A percentile compares a stretch with the other conserved stretches of the same genome.
Conservation (phyloP, 2,888 invertebrate species). For the Nipponacmea schrenckii region DNA sequence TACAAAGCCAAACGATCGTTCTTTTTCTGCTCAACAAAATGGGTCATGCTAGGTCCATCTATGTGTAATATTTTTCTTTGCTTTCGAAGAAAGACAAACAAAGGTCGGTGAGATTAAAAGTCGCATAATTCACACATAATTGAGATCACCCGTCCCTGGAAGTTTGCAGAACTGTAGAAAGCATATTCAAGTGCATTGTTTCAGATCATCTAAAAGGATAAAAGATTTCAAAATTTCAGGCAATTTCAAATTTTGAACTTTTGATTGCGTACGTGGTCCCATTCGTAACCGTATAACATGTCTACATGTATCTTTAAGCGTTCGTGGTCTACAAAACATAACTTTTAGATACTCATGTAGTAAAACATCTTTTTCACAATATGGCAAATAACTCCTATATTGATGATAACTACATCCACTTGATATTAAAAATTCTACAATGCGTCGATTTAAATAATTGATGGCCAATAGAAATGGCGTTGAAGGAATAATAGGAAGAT, state of each 20-base stretch:
- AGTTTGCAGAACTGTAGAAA: constrained; percentile 10
- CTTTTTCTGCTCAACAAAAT: too few relatives aligned
- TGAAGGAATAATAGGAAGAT: not conserved
- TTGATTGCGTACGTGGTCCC: not conserved
- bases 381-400: not conserved
- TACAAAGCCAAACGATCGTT: too few relatives aligned
- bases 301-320: not conserved
- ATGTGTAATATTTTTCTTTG: too few relatives aligned
- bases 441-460: not conserved
- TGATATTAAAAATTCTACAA: not conserved
- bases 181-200: not conserved
- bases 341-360: not conserved
- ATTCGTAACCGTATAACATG: not conserved
- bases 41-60: too few relatives aligned
- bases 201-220: not conserved
- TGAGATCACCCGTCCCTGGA: constrained; percentile 8
- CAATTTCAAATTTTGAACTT: not conserved
- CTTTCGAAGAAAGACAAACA: too few relatives aligned
- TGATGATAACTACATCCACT: not conserved
- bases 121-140: constrained; percentile 1
- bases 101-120: too few relatives aligned
- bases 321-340: not conserved
- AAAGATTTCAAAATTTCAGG: not conserved
- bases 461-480: not conserved
- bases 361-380: not conserved